Percentiles rank a stretch among this genome's conserved stretches.
Evolutionary conservation across 2,888 invertebrate genomes (phyloP).

Genomic region (Cheilosia soror): DNA sequence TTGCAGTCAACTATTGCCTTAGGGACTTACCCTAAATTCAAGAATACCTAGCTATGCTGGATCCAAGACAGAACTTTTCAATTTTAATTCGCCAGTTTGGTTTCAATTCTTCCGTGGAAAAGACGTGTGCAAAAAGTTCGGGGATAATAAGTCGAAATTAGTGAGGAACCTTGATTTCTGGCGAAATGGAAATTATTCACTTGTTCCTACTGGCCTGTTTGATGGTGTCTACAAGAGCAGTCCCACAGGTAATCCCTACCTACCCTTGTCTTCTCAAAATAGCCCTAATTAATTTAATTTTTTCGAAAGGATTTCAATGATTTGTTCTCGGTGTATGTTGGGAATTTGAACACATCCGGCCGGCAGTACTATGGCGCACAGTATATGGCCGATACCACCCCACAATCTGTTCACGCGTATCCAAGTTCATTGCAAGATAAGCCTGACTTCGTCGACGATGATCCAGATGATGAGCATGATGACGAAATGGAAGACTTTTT

Average conservation of each 20-base stretch:
- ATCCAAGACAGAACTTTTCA: constrained; percentile 23
- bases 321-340: constrained; percentile 19
- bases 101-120: constrained; percentile 36
- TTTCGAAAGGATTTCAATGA: constrained; percentile 28
- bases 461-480: constrained; percentile 11
- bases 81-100: constrained; percentile 36
- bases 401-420: not conserved
- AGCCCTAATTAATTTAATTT: constrained; percentile 1
- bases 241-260: constrained; percentile 45
- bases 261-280: too few species aligned
- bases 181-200: constrained; percentile 23
- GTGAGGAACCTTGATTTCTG: not conserved
- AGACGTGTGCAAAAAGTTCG: constrained; percentile 48
- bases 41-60: not conserved
- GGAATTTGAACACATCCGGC: constrained; percentile 1
- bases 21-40: constrained; percentile 48
- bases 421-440: constrained; percentile 24
- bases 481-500: constrained; percentile 44
- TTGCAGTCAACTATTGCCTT: constrained; percentile 47
- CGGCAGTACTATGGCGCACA: constrained; percentile 55
- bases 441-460: constrained; percentile 19
- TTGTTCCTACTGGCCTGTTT: constrained; percentile 15
- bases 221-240: constrained; percentile 2
- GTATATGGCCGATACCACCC: not conserved
- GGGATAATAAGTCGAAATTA: not conserved